These are phyloP conservation scores for Sinelater perroti DNA, from an alignment of 2,888 invertebrate genomes.

Conservation along the genomic window DNA sequence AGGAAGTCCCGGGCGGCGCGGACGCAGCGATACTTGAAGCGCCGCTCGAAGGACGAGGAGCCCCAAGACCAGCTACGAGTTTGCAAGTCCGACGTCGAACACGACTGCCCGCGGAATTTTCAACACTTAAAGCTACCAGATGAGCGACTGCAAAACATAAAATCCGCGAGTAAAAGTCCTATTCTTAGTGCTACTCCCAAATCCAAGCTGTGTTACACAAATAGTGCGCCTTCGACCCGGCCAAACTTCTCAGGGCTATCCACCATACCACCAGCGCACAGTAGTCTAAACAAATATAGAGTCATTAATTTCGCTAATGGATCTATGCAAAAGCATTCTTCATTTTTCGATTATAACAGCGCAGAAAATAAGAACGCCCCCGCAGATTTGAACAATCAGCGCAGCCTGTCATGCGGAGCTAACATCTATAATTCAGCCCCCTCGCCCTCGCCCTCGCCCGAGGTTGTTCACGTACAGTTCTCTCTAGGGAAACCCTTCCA, in stretches of 20 bases:
- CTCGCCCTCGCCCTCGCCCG: conserved; percentile 46
- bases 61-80: conserved; percentile 60
- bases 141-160: conserved; percentile 41
- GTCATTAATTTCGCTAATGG: conserved; percentile 47
- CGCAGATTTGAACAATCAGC: conserved; percentile 42
- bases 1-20: conserved; percentile 76
- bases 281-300: conserved; percentile 49
- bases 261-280: conserved; percentile 59
- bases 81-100: conserved; percentile 55
- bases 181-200: conserved; percentile 38
- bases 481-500: conserved; percentile 51
- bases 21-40: conserved; percentile 81
- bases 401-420: conserved; percentile 57
- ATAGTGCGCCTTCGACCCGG: conserved; percentile 31
- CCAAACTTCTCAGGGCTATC: conserved; percentile 54
- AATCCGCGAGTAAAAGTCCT: conserved; percentile 53
- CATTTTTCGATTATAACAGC: conserved; percentile 13
- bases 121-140: conserved; percentile 32
- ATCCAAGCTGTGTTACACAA: conserved; percentile 31
- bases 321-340: conserved; percentile 47
- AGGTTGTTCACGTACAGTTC: conserved; percentile 53
- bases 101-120: conserved; percentile 30
- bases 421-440: conserved; percentile 54
- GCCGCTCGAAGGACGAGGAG: conserved; percentile 77
- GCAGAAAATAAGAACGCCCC: conserved; percentile 9